A percentile compares a stretch with the other conserved stretches of the same genome.
Evolutionary conservation across 2,113 vertebrate species (phyloP).

Genomic region (Pycnonotus jocosus): DNA sequence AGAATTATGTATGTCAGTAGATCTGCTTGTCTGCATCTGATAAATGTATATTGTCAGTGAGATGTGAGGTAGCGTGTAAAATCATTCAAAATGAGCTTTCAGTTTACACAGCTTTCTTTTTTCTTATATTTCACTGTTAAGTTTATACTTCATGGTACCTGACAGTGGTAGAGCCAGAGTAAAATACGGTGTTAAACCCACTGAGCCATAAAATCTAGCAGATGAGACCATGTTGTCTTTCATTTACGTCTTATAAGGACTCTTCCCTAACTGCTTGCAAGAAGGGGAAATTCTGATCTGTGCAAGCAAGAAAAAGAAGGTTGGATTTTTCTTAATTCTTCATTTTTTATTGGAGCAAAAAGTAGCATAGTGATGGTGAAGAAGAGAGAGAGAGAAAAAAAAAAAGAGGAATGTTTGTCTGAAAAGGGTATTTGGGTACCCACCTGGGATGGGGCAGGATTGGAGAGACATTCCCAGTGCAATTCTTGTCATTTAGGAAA

Average conservation of each 20-base stretch:
- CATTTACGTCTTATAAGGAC: neutral
- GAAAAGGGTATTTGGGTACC: neutral
- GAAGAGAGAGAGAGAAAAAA: neutral
- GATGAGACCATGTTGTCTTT: neutral
- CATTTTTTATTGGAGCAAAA: neutral
- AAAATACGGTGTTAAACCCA: neutral
- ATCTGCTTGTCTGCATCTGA: slow-evolving; percentile 39
- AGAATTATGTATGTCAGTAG: slow-evolving; percentile 12
- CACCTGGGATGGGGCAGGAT: neutral
- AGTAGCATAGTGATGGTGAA: neutral
- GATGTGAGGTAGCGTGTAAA: neutral
- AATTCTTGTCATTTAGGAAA: neutral
- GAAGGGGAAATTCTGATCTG: neutral
- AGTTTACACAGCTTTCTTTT: neutral
- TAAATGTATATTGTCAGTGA: slow-evolving; percentile 15
- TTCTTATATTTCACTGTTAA: neutral
- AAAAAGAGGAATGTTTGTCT: neutral
- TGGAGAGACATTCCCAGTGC: neutral
- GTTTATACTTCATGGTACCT: neutral
- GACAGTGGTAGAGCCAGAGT: neutral
- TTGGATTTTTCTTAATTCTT: neutral
- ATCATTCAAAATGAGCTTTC: slow-evolving; percentile 11
- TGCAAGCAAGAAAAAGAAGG: neutral
- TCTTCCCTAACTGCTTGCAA: neutral
- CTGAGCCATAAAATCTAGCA: neutral